Percentiles rank a stretch among this genome's conserved stretches.
These are phyloP conservation scores for Drosophila pruinosa DNA, from an alignment of 1,140 invertebrate genomes.

Conservation along the genomic window DNA sequence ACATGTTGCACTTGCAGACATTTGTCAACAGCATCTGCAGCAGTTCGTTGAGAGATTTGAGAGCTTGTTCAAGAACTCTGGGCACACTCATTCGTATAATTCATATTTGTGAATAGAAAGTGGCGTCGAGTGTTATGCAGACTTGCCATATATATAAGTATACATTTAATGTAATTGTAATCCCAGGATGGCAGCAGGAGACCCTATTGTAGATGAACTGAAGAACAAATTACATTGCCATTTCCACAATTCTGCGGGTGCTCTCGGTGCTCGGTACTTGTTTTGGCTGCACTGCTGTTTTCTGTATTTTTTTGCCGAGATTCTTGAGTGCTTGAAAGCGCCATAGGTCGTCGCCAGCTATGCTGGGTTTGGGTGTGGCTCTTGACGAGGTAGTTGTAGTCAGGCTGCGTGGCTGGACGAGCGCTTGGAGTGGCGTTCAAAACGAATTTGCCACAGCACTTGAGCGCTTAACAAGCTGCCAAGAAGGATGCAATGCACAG, in stretches of 20 bases:
- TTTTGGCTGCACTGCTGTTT: conserved; percentile 1
- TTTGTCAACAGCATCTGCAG: neutral
- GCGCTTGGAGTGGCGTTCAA: conserved; percentile 69
- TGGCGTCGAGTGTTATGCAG: conserved; percentile 1
- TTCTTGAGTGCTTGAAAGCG: conserved; percentile 31
- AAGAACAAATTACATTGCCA: conserved; percentile 69
- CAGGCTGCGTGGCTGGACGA: conserved; percentile 38
- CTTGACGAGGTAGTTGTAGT: neutral
- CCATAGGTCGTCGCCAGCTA: conserved; percentile 27
- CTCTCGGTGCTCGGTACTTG: neutral
- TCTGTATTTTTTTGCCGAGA: conserved; percentile 7
- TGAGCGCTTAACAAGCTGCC: conserved; percentile 73
- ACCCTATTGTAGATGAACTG: conserved; percentile 20
- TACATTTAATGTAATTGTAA: conserved; percentile 28
- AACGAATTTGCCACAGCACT: conserved; percentile 81
- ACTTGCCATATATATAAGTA: conserved; percentile 4
- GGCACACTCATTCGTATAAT: conserved; percentile 9
- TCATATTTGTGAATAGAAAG: conserved; percentile 10
- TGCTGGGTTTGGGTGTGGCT: neutral
- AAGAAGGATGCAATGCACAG: conserved; percentile 28
- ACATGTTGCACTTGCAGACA: neutral
- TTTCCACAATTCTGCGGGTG: conserved; percentile 50
- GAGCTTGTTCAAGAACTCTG: neutral
- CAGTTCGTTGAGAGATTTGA: neutral
- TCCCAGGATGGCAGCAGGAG: neutral